A percentile compares a stretch with the other conserved stretches of the same genome.
phyloP scores from a whole-genome alignment of 2,797 vertebrate genomes.

The Naso thynnoides region DNA sequence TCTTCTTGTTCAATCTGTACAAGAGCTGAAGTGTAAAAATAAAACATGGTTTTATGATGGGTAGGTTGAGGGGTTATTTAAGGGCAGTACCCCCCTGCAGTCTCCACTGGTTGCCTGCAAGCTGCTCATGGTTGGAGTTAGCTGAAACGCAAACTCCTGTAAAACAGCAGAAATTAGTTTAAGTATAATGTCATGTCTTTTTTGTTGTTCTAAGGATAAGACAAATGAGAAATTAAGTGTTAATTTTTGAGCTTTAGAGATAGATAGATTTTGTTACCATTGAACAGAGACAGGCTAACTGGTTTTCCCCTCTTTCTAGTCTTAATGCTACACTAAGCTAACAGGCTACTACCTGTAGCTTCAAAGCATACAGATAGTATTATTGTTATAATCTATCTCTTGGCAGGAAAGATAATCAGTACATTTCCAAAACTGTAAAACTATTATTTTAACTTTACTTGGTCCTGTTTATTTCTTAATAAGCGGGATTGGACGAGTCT shows the following conservation, averaged over 20 bases:
- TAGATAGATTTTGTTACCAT: not conserved
- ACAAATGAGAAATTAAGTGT: not conserved
- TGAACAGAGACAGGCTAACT: not conserved
- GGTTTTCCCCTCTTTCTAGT: not conserved
- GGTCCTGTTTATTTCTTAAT: not conserved
- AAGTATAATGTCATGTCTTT: too few relatives aligned
- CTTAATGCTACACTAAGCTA: constrained; percentile 1
- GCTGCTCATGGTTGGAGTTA: not conserved
- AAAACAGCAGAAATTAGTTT: not conserved
- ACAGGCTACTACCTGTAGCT: not conserved
- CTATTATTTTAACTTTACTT: not conserved
- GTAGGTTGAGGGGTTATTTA: too few relatives aligned
- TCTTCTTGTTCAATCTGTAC: not conserved
- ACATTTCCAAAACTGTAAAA: not conserved
- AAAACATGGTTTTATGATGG: not conserved
- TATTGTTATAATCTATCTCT: not conserved
- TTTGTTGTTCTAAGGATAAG: not conserved
- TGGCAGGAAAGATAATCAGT: not conserved
- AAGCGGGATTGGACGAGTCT: not conserved
- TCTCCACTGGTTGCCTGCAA: too few relatives aligned
- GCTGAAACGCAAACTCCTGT: not conserved
- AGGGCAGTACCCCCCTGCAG: not conserved
- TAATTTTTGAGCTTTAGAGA: not conserved
- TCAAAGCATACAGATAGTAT: not conserved
- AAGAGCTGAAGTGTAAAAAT: not conserved